Percentiles rank a stretch among this genome's conserved stretches.
Evolutionary conservation across 1,140 invertebrate species (phyloP).

Genomic region (Spodoptera litura): DNA sequence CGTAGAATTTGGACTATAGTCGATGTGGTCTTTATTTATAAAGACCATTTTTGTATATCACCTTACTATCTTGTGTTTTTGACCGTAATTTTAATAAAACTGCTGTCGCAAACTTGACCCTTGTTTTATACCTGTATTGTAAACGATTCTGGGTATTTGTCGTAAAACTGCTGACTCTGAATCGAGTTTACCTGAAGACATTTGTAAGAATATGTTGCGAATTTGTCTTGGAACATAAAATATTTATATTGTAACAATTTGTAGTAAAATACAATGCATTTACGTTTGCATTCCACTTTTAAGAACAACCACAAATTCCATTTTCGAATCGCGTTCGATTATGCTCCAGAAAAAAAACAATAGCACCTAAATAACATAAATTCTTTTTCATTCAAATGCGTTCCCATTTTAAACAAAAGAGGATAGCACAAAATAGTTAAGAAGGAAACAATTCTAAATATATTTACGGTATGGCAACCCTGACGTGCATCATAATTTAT

Average conservation of each 20-base stretch:
- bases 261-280: not conserved
- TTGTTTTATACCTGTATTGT: conserved; percentile 36
- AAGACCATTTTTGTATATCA: conserved; percentile 3
- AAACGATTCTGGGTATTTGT: conserved; percentile 40
- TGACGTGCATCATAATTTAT: conserved; percentile 8
- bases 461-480: not conserved
- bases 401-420: too few species aligned
- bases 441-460: too few species aligned
- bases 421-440: too few species aligned
- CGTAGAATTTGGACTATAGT: too few species aligned
- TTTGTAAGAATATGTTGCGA: conserved; percentile 19
- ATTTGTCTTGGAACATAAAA: conserved; percentile 1
- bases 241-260: not conserved
- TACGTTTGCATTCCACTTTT: not conserved
- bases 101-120: conserved; percentile 12
- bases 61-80: conserved; percentile 1
- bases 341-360: not conserved
- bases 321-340: not conserved
- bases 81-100: conserved; percentile 28
- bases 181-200: conserved; percentile 18
- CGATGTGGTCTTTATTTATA: not conserved
- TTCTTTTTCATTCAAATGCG: too few species aligned
- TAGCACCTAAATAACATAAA: not conserved
- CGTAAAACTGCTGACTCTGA: conserved; percentile 15
- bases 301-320: not conserved